Conservation (phyloP, 2,113 vertebrate species). For the Gavia stellata region DNA sequence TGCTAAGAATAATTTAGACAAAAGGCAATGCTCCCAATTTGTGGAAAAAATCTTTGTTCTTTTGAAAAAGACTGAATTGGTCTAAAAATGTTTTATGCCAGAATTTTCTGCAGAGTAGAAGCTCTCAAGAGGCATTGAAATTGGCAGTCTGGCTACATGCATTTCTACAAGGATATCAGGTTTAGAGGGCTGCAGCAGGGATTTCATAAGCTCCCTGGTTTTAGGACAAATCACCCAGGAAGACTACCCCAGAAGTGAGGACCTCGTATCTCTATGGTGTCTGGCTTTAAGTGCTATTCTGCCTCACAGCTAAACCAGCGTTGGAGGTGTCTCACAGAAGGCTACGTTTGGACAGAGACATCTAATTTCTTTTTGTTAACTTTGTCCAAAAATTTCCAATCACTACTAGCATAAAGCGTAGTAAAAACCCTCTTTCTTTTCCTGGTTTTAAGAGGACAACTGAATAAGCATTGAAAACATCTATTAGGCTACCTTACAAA, state of each 20-base stretch:
- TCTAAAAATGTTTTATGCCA: background rate
- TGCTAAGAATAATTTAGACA: background rate
- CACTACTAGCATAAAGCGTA: accelerated
- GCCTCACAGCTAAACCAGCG: background rate
- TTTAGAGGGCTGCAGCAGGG: background rate
- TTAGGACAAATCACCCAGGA: background rate
- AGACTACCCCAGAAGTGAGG: background rate
- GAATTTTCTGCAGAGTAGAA: background rate
- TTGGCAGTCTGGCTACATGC: background rate
- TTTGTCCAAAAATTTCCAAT: background rate
- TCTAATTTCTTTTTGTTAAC: background rate
- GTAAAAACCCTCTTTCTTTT: background rate
- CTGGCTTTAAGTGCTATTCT: background rate
- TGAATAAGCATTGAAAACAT: background rate
- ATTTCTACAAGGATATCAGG: background rate
- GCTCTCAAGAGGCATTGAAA: background rate
- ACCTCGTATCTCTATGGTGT: background rate
- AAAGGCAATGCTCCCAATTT: background rate
- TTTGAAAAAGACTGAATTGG: background rate
- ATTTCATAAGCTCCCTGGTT: background rate
- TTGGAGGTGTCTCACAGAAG: background rate
- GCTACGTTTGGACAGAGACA: background rate
- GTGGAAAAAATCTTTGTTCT: background rate
- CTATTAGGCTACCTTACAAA: background rate
- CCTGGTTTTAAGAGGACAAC: background rate